These are phyloP conservation scores for Chalcis sispes DNA, from an alignment of 2,888 invertebrate genomes.

Conservation along the genomic window DNA sequence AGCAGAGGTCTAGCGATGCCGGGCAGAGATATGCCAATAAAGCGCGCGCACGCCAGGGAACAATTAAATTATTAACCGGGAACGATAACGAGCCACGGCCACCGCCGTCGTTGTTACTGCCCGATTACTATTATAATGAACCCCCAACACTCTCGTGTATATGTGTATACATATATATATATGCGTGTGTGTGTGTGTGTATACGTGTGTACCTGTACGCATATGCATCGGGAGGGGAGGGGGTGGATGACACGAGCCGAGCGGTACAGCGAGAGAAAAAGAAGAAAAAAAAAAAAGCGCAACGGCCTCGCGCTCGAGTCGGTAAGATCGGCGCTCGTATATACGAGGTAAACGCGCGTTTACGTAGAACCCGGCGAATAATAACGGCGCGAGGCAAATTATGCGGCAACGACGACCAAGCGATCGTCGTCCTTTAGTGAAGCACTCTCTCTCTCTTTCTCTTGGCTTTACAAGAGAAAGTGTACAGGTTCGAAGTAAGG, in stretches of 20 bases:
- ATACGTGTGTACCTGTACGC: too few relatives aligned
- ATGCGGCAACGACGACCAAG: slow-evolving; percentile 22
- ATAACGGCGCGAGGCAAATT: slow-evolving; percentile 40
- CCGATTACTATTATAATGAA: slow-evolving; percentile 71
- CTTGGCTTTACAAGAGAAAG: too few relatives aligned
- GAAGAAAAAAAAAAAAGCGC: neutral
- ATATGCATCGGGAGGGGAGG: too few relatives aligned
- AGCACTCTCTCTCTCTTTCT: too few relatives aligned
- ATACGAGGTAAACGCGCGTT: too few relatives aligned
- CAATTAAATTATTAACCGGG: slow-evolving; percentile 75
- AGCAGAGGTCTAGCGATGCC: slow-evolving; percentile 65
- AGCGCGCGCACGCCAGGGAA: slow-evolving; percentile 73
- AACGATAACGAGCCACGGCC: slow-evolving; percentile 71
- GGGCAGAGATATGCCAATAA: slow-evolving; percentile 72
- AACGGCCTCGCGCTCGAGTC: too few relatives aligned
- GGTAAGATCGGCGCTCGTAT: too few relatives aligned
- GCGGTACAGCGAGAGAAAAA: neutral
- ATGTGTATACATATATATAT: neutral
- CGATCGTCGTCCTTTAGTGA: slow-evolving; percentile 5
- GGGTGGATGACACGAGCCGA: too few relatives aligned
- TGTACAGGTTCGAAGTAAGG: neutral
- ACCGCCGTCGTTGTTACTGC: slow-evolving; percentile 16
- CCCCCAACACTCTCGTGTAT: neutral
- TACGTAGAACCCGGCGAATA: too few relatives aligned
- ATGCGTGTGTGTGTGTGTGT: neutral